phyloP scores from a whole-genome alignment of 2,797 vertebrate species.

The Danio albolineatus region DNA sequence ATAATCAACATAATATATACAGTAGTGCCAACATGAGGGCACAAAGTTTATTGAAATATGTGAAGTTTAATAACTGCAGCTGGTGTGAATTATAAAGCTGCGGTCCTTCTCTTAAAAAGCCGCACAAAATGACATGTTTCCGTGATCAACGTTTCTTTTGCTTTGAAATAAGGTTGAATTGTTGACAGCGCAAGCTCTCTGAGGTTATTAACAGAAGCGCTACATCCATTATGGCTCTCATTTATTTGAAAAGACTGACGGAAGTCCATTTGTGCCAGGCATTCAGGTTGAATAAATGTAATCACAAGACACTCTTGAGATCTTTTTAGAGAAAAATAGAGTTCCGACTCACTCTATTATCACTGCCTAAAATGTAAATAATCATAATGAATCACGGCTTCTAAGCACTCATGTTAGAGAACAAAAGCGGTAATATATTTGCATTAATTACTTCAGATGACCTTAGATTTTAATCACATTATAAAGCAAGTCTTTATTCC shows the following conservation, averaged over 20 bases:
- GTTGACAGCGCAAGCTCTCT: not conserved
- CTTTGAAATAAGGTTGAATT: not conserved
- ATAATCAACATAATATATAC: too few species aligned
- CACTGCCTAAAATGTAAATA: not conserved
- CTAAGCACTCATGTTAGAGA: not conserved
- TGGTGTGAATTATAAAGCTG: not conserved
- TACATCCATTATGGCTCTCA: constrained; percentile 20
- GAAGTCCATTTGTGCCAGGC: constrained; percentile 8
- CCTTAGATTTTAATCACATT: not conserved
- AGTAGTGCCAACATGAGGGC: too few species aligned
- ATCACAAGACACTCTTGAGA: constrained; percentile 12
- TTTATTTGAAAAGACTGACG: constrained; percentile 26
- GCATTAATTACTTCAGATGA: not conserved
- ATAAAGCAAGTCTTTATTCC: not conserved
- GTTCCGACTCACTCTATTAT: not conserved
- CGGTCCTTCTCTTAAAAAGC: not conserved
- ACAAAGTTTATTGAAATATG: not conserved
- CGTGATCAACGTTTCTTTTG: not conserved
- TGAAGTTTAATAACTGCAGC: not conserved
- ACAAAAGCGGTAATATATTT: not conserved
- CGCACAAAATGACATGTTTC: not conserved
- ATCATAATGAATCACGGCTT: constrained; percentile 4
- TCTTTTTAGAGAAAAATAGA: constrained; percentile 4
- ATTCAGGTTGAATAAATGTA: constrained; percentile 18
- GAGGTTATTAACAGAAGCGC: constrained; percentile 34